Conservation (phyloP, 2,113 vertebrate genomes). For the Austrofundulus limnaeus region DNA sequence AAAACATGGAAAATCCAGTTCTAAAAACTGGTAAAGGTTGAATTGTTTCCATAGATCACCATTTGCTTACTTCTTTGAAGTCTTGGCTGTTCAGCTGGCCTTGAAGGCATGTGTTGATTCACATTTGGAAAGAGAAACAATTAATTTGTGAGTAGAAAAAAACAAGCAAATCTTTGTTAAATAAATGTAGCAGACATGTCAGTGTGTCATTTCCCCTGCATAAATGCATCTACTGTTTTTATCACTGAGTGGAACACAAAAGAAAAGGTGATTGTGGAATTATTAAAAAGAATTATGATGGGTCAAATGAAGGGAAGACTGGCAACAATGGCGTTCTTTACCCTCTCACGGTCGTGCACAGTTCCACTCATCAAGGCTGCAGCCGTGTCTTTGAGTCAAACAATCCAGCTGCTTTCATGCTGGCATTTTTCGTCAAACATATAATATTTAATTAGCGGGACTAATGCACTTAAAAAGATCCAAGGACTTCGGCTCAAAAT, state of each 20-base stretch:
- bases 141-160: too few relatives aligned
- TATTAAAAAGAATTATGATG: slow-evolving; percentile 32
- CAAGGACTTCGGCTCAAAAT: slow-evolving; percentile 73
- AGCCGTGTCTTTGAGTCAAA: slow-evolving; percentile 66
- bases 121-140: slow-evolving; percentile 4
- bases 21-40: too few relatives aligned
- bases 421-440: slow-evolving; percentile 67
- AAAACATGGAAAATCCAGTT: too few relatives aligned
- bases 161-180: slow-evolving; percentile 18
- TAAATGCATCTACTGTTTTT: slow-evolving; percentile 24
- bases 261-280: slow-evolving; percentile 45
- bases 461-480: slow-evolving; percentile 71
- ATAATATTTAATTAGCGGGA: slow-evolving; percentile 77
- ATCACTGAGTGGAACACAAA: slow-evolving; percentile 39
- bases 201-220: slow-evolving; percentile 9
- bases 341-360: slow-evolving; percentile 49
- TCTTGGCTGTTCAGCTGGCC: neutral
- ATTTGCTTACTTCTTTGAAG: neutral
- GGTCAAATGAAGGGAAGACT: slow-evolving; percentile 52
- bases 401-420: slow-evolving; percentile 70
- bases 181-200: slow-evolving; percentile 11
- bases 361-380: slow-evolving; percentile 71
- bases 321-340: slow-evolving; percentile 66
- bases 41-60: too few relatives aligned
- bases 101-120: neutral